phyloP scores from a whole-genome alignment of 35 echinoderm and acorn worm species.

The Nesometra sesokonis region DNA sequence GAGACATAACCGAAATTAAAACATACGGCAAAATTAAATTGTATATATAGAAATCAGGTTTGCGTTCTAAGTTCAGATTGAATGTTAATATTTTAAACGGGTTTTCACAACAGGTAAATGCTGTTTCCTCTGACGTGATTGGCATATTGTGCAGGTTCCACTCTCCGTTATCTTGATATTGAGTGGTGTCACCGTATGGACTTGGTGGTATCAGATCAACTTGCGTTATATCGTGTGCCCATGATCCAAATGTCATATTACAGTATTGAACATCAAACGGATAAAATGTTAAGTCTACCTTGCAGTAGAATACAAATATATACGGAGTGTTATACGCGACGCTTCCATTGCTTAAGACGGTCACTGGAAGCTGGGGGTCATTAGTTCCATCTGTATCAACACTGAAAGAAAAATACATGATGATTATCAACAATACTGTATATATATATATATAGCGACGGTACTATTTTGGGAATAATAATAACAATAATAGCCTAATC shows the following conservation, averaged over 20 bases:
- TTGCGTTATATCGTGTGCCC: conserved; percentile 33
- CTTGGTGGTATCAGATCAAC: neutral
- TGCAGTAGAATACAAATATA: conserved; percentile 55
- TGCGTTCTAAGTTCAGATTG: neutral
- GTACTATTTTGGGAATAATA: too few relatives aligned
- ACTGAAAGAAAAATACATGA: neutral
- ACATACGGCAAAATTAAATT: conserved; percentile 2
- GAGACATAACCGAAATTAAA: neutral
- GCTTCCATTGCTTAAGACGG: conserved; percentile 28
- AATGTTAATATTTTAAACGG: conserved; percentile 38
- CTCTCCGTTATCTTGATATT: conserved; percentile 56
- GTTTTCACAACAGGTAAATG: conserved; percentile 44
- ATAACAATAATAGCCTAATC: too few relatives aligned
- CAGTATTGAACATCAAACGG: conserved; percentile 70
- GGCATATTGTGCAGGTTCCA: conserved; percentile 59
- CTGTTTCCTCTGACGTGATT: conserved; percentile 8
- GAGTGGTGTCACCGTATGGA: conserved; percentile 5
- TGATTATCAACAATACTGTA: too few relatives aligned
- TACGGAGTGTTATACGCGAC: conserved; percentile 37
- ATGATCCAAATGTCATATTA: conserved; percentile 52
- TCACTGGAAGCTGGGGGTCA: conserved; percentile 11
- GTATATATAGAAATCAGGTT: neutral
- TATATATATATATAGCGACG: too few relatives aligned
- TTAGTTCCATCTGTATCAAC: neutral
- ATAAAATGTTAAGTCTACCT: conserved; percentile 60